Evolutionary conservation across 2,888 invertebrate species (phyloP), one percentile per base, ranked within the genome.

Genomic region (Xestobium rufovillosum): DNA sequence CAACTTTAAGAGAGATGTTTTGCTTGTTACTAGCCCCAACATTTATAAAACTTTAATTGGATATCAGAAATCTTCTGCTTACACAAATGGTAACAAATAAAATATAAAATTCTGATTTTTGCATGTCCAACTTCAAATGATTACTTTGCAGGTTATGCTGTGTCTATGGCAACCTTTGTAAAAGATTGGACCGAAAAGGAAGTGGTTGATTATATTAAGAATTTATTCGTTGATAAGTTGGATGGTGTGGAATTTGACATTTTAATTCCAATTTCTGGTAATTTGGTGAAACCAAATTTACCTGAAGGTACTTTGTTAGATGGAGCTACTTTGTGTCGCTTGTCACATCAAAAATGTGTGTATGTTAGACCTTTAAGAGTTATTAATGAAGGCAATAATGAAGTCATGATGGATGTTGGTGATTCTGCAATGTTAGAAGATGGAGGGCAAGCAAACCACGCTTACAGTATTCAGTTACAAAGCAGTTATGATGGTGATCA

Each of bases 11-110:
- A 6, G 23, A 19, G 23, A 19, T 19, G n/a, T 19, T 8, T 8
- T 19, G 6, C 23, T 19, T 19, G 23, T 8, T n/a, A 19, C 6
- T 8, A 19, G n/a, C 6, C 23, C n/a, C n/a, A n/a, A n/a, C n/a
- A n/a, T n/a, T n/a, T 6, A 6, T 8, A 19, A 8, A 19, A 19
- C 23, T 8, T n/a, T 19, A n/a, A 19, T n/a, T 19, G 23, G 6
- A 19, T 19, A 8, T 8, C 23, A 19, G n/a, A 19, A 19, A 19
- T 6, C 6, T n/a, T 19, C 23, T 6, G 23, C 23, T 19, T 19
- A 19, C n/a, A n/a, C 23, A 19, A 19, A 19, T n/a, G 23, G 23
- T 19, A 19, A 19, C n/a, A 8, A 19, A n/a, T 19, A n/a, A n/a
- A n/a, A n/a, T n/a, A n/a, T n/a, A n/a, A n/a, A n/a, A n/a, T 6